Percentiles rank a stretch among this genome's conserved stretches.
These are phyloP conservation scores for Tachypleus tridentatus DNA, from an alignment of 1,140 invertebrate genomes.

Conservation along the genomic window DNA sequence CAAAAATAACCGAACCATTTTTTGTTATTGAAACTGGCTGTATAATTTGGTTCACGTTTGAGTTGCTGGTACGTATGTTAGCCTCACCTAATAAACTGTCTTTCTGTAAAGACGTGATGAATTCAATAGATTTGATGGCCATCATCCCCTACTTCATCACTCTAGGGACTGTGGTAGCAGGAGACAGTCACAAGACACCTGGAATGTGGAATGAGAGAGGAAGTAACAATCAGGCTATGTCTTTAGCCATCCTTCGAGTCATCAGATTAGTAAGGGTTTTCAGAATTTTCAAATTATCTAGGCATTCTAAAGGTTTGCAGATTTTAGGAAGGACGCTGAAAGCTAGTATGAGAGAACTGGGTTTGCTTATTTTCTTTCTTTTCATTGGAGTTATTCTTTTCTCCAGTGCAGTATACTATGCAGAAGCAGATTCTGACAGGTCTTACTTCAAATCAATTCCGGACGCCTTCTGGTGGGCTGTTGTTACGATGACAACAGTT, in stretches of 20 bases:
- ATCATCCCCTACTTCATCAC: slow-evolving; percentile 99
- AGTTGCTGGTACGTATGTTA: slow-evolving; percentile 94
- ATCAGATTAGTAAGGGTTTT: slow-evolving; percentile 96
- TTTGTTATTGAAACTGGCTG: slow-evolving; percentile 97
- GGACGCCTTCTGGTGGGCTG: slow-evolving; percentile 97
- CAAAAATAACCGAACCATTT: slow-evolving; percentile 92
- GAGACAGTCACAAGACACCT: slow-evolving; percentile 47
- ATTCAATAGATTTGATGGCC: slow-evolving; percentile 98
- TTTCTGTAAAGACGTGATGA: slow-evolving; percentile 99
- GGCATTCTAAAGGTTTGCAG: slow-evolving; percentile 94
- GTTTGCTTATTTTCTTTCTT: slow-evolving; percentile 99
- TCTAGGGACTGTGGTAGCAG: slow-evolving; percentile 91
- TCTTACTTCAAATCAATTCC: slow-evolving; percentile 97
- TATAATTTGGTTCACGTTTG: slow-evolving; percentile 98
- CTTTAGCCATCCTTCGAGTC: slow-evolving; percentile 90
- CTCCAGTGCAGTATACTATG: slow-evolving; percentile 96
- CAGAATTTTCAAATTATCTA: slow-evolving; percentile 96
- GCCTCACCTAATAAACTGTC: slow-evolving; percentile 96
- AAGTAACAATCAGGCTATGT: slow-evolving; percentile 80
- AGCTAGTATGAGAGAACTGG: slow-evolving; percentile 98
- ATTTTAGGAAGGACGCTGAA: slow-evolving; percentile 96
- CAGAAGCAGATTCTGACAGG: slow-evolving; percentile 88
- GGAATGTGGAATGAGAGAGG: slow-evolving; percentile 14
- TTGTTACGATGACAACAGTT: slow-evolving; percentile 97
- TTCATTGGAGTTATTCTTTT: slow-evolving; percentile 98